A percentile compares a stretch with the other conserved stretches of the same genome.
phyloP scores from a whole-genome alignment of 2,797 vertebrate genomes.

The Varecia variegata region DNA sequence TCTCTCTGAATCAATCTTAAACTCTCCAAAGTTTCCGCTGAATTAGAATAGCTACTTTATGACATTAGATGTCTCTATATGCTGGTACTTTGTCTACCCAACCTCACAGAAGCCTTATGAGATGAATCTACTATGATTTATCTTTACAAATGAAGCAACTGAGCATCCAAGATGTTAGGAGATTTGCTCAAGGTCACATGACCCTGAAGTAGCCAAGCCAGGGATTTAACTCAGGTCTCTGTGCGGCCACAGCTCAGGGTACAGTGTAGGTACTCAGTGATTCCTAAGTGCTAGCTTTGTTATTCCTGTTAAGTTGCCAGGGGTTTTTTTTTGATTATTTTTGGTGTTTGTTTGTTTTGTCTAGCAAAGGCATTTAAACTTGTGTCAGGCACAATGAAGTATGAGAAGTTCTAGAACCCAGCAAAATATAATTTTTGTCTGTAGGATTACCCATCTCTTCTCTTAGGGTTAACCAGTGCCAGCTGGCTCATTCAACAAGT shows the following conservation, averaged over 20 bases:
- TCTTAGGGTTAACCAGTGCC: not conserved
- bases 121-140: not conserved
- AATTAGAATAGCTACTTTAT: not conserved
- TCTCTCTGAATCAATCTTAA: not conserved
- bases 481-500: not conserved
- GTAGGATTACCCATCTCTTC: not conserved
- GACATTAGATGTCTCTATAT: not conserved
- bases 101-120: not conserved
- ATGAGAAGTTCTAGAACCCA: not conserved
- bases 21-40: not conserved
- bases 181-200: not conserved
- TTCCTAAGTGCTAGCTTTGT: not conserved
- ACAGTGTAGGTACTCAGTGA: not conserved
- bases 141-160: not conserved
- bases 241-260: not conserved
- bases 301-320: not conserved
- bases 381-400: not conserved
- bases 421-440: not conserved
- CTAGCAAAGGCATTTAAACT: not conserved
- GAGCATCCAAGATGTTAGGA: not conserved
- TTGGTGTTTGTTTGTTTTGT: not conserved
- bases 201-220: not conserved
- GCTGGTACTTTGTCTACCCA: not conserved
- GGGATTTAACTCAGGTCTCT: not conserved
- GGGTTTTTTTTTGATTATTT: not conserved